phyloP scores from a whole-genome alignment of 2,113 vertebrate genomes.

The Gobio gobio region DNA sequence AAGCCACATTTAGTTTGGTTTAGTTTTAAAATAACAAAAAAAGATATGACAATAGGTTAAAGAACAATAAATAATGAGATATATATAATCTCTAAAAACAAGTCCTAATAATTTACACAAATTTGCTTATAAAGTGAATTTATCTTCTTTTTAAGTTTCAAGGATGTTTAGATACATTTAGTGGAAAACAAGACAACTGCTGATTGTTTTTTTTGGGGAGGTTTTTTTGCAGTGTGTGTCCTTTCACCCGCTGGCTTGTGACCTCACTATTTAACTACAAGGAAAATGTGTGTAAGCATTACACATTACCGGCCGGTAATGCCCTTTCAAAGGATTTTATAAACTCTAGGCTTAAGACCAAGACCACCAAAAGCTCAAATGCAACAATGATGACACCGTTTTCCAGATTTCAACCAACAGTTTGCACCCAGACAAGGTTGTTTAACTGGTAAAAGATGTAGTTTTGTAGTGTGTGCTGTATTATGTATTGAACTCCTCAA shows the following conservation, averaged over 20 bases:
- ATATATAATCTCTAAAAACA: background rate
- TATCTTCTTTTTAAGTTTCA: background rate
- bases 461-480: conserved; percentile 12
- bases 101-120: too few species aligned
- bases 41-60: background rate
- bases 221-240: background rate
- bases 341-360: conserved; percentile 41
- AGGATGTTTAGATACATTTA: background rate
- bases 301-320: conserved; percentile 15
- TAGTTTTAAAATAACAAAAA: background rate
- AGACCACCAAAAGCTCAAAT: conserved; percentile 51
- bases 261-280: conserved; percentile 43
- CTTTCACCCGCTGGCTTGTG: conserved; percentile 29
- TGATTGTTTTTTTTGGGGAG: background rate
- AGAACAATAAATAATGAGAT: background rate
- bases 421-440: conserved; percentile 27
- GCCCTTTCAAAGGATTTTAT: conserved; percentile 45
- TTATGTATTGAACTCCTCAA: conserved; percentile 4
- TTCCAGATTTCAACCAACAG: conserved; percentile 32
- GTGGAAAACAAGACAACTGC: background rate
- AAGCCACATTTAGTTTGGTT: background rate
- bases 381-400: conserved; percentile 40
- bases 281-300: conserved; percentile 58
- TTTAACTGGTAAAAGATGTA: conserved; percentile 32
- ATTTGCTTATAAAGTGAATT: background rate